Conservation (phyloP, 2,113 vertebrate genomes). For the Catharus bicknelli region DNA sequence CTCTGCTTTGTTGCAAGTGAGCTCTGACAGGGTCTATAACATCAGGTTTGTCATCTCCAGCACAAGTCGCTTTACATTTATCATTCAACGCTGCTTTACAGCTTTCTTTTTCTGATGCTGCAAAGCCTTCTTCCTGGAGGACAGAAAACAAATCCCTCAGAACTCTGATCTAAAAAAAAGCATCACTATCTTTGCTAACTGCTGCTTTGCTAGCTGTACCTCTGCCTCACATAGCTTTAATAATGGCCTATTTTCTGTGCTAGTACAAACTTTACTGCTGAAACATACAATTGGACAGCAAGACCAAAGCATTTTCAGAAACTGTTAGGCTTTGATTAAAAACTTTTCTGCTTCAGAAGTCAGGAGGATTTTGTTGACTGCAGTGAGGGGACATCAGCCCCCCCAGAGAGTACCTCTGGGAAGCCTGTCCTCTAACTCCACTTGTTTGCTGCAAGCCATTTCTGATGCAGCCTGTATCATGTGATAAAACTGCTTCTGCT, state of each 20-base stretch:
- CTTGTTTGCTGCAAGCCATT: background rate
- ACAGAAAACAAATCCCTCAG: background rate
- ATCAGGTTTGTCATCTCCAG: background rate
- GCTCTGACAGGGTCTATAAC: background rate
- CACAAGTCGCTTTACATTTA: background rate
- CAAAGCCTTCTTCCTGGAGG: conserved; percentile 55
- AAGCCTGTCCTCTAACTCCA: background rate
- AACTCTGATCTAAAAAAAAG: background rate
- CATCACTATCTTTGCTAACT: background rate
- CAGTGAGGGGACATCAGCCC: background rate
- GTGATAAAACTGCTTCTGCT: background rate
- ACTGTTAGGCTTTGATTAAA: background rate
- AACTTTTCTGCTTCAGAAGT: background rate
- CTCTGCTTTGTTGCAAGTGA: background rate
- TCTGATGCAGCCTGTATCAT: background rate
- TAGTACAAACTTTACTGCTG: background rate
- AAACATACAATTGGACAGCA: background rate
- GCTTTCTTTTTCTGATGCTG: conserved; percentile 13
- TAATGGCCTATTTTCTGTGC: background rate
- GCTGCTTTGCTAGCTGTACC: background rate
- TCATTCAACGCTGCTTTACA: background rate
- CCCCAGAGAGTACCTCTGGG: background rate
- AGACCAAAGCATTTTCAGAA: conserved; percentile 3
- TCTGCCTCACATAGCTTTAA: background rate
- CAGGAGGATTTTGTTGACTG: background rate